A percentile compares a stretch with the other conserved stretches of the same genome.
These are phyloP conservation scores for Delia radicum DNA, from an alignment of 1,140 invertebrate genomes.

Conservation along the genomic window DNA sequence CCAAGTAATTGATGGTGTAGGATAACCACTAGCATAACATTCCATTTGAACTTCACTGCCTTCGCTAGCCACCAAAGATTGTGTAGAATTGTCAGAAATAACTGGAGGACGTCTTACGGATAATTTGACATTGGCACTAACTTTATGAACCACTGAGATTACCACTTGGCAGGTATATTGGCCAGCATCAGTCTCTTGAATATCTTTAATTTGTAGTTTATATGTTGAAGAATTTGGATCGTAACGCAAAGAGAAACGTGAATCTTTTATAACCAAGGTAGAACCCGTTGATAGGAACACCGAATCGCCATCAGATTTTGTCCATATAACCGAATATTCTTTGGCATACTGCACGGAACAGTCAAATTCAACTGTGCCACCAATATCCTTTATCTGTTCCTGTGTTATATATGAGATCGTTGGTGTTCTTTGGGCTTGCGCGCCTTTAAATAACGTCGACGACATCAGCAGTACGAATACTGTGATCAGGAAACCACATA, in stretches of 20 bases:
- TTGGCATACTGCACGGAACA: slow-evolving; percentile 87
- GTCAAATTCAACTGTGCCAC: slow-evolving; percentile 80
- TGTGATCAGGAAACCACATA: no score
- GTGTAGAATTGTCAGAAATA: slow-evolving; percentile 89
- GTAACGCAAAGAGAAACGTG: slow-evolving; percentile 79
- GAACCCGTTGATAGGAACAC: slow-evolving; percentile 72
- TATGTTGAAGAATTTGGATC: slow-evolving; percentile 78
- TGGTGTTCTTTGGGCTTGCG: slow-evolving; percentile 72
- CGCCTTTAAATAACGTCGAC: slow-evolving; percentile 8
- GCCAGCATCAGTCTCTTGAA: slow-evolving; percentile 91
- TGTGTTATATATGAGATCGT: slow-evolving; percentile 90
- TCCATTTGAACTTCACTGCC: slow-evolving; percentile 77
- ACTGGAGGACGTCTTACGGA: slow-evolving; percentile 83
- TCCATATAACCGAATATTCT: slow-evolving; percentile 84
- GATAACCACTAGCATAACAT: slow-evolving; percentile 85
- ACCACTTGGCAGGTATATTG: slow-evolving; percentile 85
- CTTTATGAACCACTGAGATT: slow-evolving; percentile 74
- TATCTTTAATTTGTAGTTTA: slow-evolving; percentile 87
- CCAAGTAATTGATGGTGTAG: slow-evolving; percentile 83
- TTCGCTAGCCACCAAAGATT: slow-evolving; percentile 81
- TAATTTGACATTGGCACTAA: slow-evolving; percentile 80
- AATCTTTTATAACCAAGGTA: slow-evolving; percentile 81
- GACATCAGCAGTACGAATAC: slow-evolving; percentile 22
- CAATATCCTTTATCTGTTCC: slow-evolving; percentile 89
- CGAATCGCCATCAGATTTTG: slow-evolving; percentile 62